Percentiles rank a stretch among this genome's conserved stretches.
These are phyloP conservation scores for Podargus strigoides DNA, from an alignment of 2,797 vertebrate species.

Conservation along the genomic window DNA sequence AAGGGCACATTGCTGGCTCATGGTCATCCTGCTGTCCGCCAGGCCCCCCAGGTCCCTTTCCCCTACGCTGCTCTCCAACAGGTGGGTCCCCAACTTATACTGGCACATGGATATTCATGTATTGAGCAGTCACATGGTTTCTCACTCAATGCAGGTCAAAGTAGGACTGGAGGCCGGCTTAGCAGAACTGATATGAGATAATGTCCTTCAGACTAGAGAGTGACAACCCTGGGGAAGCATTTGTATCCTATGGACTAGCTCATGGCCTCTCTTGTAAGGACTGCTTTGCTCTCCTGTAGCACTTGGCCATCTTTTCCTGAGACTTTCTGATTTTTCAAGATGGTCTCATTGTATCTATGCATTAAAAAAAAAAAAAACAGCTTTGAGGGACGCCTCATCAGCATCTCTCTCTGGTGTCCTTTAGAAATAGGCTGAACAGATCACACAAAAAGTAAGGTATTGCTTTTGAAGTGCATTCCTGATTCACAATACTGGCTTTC, in stretches of 20 bases:
- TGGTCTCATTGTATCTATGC: neutral
- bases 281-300: neutral
- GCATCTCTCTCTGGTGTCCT: neutral
- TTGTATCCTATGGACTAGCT: neutral
- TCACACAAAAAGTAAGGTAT: neutral
- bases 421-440: neutral
- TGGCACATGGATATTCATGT: too few relatives aligned
- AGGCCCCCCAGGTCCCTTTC: too few relatives aligned
- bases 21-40: too few relatives aligned
- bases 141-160: neutral
- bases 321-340: neutral
- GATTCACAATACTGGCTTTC: neutral
- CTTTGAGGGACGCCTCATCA: neutral
- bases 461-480: neutral
- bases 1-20: too few relatives aligned
- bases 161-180: neutral
- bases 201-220: neutral
- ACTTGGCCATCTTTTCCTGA: neutral
- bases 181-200: neutral
- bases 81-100: too few relatives aligned
- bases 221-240: neutral
- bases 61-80: too few relatives aligned
- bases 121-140: fast-evolving
- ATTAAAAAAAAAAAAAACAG: neutral
- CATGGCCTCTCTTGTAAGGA: neutral